A percentile compares a stretch with the other conserved stretches of the same genome.
These are phyloP conservation scores for Bombus terrestris DNA, from an alignment of 1,140 invertebrate species.

Conservation along the genomic window DNA sequence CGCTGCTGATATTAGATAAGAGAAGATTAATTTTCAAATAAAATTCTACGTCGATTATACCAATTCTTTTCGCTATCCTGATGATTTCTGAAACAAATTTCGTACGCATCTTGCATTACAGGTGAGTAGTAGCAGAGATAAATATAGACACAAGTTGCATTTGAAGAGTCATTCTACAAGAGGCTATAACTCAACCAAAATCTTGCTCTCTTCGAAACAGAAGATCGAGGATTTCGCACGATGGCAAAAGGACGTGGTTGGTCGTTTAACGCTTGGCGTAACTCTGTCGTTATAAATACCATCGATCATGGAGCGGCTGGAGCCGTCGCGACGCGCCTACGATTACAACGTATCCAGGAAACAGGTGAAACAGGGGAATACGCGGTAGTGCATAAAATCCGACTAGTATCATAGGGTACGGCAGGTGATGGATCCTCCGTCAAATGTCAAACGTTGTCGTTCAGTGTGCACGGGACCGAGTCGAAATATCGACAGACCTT, in stretches of 20 bases:
- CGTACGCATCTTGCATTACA: too few relatives aligned
- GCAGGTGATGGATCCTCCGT: constrained; percentile 23
- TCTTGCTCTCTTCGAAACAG: too few relatives aligned
- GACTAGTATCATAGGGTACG: constrained; percentile 47
- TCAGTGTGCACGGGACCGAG: constrained; percentile 22
- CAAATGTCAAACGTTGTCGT: constrained; percentile 42
- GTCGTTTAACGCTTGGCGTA: neutral
- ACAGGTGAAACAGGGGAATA: constrained; percentile 49
- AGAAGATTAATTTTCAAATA: neutral
- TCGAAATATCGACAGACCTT: constrained; percentile 43
- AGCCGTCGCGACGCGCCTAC: neutral
- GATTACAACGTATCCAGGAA: constrained; percentile 45
- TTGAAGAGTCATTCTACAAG: neutral
- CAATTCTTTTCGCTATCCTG: too few relatives aligned
- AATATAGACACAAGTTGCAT: neutral
- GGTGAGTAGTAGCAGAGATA: neutral
- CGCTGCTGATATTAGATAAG: too few relatives aligned
- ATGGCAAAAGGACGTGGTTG: neutral
- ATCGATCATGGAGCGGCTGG: constrained; percentile 44
- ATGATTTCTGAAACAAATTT: too few relatives aligned
- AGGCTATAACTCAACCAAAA: neutral
- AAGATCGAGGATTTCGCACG: neutral
- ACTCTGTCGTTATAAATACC: constrained; percentile 4
- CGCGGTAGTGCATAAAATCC: constrained; percentile 64
- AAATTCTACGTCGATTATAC: neutral